These are phyloP conservation scores for Parotocinclus haroldoi DNA, from an alignment of 2,797 vertebrate genomes.

Conservation along the genomic window DNA sequence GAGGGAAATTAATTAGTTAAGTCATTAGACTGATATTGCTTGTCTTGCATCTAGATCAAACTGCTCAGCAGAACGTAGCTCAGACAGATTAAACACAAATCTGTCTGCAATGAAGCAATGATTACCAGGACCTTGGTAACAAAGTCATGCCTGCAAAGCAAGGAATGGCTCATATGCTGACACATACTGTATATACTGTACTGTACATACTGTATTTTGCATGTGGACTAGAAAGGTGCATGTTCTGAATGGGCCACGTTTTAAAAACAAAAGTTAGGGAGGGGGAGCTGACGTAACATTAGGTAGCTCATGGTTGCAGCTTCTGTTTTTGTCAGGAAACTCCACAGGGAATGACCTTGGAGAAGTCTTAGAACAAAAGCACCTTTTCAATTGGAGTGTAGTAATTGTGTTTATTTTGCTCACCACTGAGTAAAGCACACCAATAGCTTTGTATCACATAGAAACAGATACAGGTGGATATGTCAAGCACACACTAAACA, in stretches of 20 bases:
- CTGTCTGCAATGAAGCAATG: conserved; percentile 16
- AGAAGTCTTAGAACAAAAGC: not conserved
- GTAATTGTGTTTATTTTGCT: not conserved
- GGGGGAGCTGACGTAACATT: conserved; percentile 1
- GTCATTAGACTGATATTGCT: too few species aligned
- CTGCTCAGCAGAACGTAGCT: too few species aligned
- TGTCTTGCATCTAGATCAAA: not conserved
- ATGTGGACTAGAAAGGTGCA: not conserved
- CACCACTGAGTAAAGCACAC: not conserved
- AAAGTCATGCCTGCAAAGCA: conserved; percentile 4
- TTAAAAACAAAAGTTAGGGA: not conserved
- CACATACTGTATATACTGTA: too few species aligned
- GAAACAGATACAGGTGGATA: not conserved
- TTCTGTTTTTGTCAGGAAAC: conserved; percentile 14
- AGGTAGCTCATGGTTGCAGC: conserved; percentile 8
- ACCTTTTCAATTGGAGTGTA: too few species aligned
- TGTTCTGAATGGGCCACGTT: not conserved
- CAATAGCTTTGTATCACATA: not conserved
- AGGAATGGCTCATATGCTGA: too few species aligned
- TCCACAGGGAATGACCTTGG: conserved; percentile 3
- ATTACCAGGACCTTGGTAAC: conserved; percentile 2
- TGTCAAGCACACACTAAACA: too few species aligned
- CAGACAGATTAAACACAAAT: conserved; percentile 30
- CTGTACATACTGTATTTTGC: too few species aligned
- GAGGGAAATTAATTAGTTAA: too few species aligned